Evolutionary conservation across 2,113 vertebrate species (phyloP).

Genomic region (Ameiurus melas): DNA sequence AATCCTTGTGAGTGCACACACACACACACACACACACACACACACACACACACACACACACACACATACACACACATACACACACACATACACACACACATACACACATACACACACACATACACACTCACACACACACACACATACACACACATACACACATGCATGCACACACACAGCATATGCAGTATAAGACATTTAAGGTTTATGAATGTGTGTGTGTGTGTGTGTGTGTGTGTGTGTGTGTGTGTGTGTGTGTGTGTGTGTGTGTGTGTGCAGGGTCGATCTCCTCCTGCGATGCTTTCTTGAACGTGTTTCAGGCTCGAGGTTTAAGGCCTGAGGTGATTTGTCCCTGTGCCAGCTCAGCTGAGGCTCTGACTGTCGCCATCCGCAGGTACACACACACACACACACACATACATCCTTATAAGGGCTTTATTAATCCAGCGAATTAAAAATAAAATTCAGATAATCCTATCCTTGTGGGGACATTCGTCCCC

Average conservation of each 20-base stretch:
- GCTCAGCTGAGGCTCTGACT: constrained; percentile 88
- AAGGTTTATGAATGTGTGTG: background rate
- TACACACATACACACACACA: constrained; percentile 21
- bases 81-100: background rate
- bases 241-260: constrained; percentile 39
- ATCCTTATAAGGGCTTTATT: background rate
- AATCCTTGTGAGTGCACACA: constrained; percentile 88
- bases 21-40: constrained; percentile 21
- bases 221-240: constrained; percentile 38
- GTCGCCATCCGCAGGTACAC: constrained; percentile 91
- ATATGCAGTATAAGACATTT: background rate
- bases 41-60: background rate
- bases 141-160: constrained; percentile 12
- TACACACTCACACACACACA: background rate
- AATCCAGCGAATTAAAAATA: background rate
- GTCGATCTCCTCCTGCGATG: constrained; percentile 97
- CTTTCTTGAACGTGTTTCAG: constrained; percentile 96
- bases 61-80: constrained; percentile 17
- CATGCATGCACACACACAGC: background rate
- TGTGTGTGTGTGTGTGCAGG: constrained; percentile 68
- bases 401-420: background rate
- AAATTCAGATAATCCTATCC: background rate
- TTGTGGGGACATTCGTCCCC: background rate
- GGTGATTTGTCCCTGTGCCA: constrained; percentile 93
- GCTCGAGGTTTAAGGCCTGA: constrained; percentile 89